These are phyloP conservation scores for Netelia fuscicornis DNA, from an alignment of 2,888 invertebrate genomes.

Conservation along the genomic window DNA sequence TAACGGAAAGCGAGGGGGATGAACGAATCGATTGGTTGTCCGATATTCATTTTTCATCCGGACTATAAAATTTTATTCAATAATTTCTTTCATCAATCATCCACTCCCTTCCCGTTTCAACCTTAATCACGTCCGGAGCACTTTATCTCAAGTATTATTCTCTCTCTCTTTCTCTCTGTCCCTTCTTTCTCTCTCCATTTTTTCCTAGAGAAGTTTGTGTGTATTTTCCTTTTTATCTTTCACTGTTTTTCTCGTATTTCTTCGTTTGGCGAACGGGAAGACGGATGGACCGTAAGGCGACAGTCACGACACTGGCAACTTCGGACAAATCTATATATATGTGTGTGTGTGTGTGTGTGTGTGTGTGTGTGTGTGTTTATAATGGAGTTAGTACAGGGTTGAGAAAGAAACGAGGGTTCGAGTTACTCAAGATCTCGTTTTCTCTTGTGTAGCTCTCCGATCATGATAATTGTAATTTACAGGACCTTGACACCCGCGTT, in stretches of 20 bases:
- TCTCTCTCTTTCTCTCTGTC: conserved; percentile 8
- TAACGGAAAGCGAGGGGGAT: not conserved
- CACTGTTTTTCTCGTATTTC: conserved; percentile 25
- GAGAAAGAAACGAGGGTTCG: not conserved
- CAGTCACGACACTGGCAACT: not conserved
- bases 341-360: not conserved
- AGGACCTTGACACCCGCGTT: conserved; percentile 11
- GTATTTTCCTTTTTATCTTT: not conserved
- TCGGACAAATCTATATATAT: not conserved
- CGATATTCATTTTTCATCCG: conserved; percentile 35
- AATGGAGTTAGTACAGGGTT: not conserved
- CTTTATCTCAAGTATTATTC: conserved; percentile 32
- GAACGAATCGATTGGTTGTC: conserved; percentile 29
- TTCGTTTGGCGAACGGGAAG: conserved; percentile 21
- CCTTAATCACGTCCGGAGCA: conserved; percentile 23
- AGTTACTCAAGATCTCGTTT: not conserved
- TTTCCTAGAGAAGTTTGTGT: not conserved
- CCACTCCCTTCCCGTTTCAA: conserved; percentile 8
- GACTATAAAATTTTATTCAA: conserved; percentile 37
- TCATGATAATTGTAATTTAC: conserved; percentile 65
- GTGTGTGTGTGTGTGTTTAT: not conserved
- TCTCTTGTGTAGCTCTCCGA: conserved; percentile 22
- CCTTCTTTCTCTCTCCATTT: conserved; percentile 31
- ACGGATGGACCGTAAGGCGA: not conserved
- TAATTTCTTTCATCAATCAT: conserved; percentile 61